These are phyloP conservation scores for Copidosoma aretas DNA, from an alignment of 2,888 invertebrate species.

Conservation along the genomic window DNA sequence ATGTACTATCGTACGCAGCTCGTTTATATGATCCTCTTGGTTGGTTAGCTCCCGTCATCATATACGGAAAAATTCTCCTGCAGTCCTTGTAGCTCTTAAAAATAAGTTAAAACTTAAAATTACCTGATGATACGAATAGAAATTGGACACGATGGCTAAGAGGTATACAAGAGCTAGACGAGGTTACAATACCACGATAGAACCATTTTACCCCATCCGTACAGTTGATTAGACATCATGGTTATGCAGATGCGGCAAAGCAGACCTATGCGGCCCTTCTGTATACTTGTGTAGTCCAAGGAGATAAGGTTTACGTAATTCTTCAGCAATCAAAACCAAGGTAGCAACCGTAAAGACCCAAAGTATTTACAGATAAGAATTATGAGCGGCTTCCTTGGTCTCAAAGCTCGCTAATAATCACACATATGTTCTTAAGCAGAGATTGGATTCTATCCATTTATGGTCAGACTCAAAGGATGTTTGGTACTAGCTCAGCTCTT, in stretches of 20 bases:
- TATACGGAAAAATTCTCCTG: background rate
- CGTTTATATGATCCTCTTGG: background rate
- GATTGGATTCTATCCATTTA: conserved; percentile 6
- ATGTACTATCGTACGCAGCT: background rate
- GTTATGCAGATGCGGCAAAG: conserved; percentile 35
- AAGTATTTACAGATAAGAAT: conserved; percentile 29
- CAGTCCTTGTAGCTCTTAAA: background rate
- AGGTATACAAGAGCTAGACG: background rate
- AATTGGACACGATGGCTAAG: background rate
- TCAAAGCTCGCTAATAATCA: conserved; percentile 17
- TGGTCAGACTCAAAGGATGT: conserved; percentile 47
- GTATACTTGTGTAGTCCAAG: background rate
- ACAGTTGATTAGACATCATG: conserved; percentile 18
- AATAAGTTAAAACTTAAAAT: background rate
- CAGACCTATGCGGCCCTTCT: conserved; percentile 6
- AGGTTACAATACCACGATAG: conserved; percentile 26
- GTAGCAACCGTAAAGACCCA: conserved; percentile 32
- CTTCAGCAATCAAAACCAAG: conserved; percentile 18
- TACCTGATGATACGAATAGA: background rate
- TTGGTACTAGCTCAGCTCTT: conserved; percentile 10
- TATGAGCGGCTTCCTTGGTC: conserved; percentile 26
- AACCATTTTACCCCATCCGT: background rate
- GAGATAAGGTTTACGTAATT: background rate
- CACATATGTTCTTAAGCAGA: background rate
- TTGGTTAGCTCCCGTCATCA: background rate